These are phyloP conservation scores for Pandemis corylana DNA, from an alignment of 2,888 invertebrate genomes.

Conservation along the genomic window DNA sequence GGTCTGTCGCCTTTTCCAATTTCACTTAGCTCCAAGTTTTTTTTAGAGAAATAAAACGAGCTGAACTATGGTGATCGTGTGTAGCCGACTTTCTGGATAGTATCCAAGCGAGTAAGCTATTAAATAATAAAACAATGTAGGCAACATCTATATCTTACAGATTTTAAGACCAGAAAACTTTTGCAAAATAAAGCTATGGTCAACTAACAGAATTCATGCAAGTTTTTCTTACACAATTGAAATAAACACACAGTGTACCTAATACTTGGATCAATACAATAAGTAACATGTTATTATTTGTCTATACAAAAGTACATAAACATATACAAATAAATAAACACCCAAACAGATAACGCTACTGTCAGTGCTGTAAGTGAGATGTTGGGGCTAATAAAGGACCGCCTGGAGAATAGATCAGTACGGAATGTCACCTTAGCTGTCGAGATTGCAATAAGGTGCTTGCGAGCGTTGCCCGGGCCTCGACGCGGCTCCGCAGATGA, in stretches of 20 bases:
- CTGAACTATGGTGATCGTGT: slow-evolving; percentile 27
- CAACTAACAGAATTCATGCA: not conserved
- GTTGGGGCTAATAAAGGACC: not conserved
- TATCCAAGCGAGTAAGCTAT: slow-evolving; percentile 33
- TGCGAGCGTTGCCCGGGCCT: slow-evolving; percentile 48
- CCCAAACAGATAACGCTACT: not conserved
- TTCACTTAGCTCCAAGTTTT: slow-evolving; percentile 11
- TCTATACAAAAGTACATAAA: not conserved
- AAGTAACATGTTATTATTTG: too few relatives aligned
- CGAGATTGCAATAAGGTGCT: slow-evolving; percentile 61
- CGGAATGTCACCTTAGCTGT: slow-evolving; percentile 51
- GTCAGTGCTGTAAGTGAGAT: not conserved
- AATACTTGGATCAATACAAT: too few relatives aligned
- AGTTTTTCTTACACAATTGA: too few relatives aligned
- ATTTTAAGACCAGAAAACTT: slow-evolving; percentile 29
- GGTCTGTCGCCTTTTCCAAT: slow-evolving; percentile 22
- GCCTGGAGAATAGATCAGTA: slow-evolving; percentile 42
- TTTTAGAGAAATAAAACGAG: slow-evolving; percentile 19
- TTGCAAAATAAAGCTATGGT: slow-evolving; percentile 17
- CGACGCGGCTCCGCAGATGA: slow-evolving; percentile 54
- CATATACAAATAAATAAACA: too few relatives aligned
- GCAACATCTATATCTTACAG: slow-evolving; percentile 25
- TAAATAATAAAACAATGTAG: slow-evolving; percentile 25
- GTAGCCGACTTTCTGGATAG: slow-evolving; percentile 33
- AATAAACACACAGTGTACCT: too few relatives aligned